phyloP scores from a whole-genome alignment of 2,113 vertebrate species.

The Ailuropoda melanoleuca region DNA sequence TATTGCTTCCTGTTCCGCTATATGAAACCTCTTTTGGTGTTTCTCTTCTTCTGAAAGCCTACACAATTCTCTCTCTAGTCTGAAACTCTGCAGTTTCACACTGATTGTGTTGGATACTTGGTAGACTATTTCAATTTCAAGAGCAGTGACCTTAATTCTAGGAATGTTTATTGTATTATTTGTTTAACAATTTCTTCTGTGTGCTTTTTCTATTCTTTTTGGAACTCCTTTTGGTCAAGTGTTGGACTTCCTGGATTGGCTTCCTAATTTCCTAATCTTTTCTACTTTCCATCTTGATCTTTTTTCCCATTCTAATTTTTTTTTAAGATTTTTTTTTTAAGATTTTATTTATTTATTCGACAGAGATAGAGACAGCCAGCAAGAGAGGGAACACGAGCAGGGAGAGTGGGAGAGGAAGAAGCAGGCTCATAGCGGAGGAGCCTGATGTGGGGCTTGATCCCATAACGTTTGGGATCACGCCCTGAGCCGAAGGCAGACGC shows the following conservation, averaged over 20 bases:
- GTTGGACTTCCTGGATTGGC: not conserved
- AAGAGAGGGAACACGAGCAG: no score
- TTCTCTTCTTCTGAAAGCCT: not conserved
- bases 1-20: slow-evolving; percentile 20
- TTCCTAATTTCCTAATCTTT: not conserved
- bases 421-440: no score
- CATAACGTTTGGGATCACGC: no score
- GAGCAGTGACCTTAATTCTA: slow-evolving; percentile 28
- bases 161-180: not conserved
- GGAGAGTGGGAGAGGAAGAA: no score
- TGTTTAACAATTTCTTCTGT: slow-evolving; percentile 30
- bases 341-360: no score
- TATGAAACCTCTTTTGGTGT: not conserved
- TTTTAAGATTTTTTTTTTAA: no score
- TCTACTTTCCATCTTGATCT: not conserved
- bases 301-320: not conserved
- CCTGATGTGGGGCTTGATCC: no score
- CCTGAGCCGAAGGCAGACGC: no score
- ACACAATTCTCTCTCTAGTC: slow-evolving; percentile 10
- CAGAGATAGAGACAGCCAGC: no score
- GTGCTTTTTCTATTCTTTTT: not conserved
- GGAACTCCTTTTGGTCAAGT: not conserved
- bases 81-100: slow-evolving; percentile 31
- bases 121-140: slow-evolving; percentile 22
- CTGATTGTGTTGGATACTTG: not conserved